Base-by-base conservation (phyloP, 92 coral and sea anemone genomes). In the Zoanthus sociatus region DNA sequence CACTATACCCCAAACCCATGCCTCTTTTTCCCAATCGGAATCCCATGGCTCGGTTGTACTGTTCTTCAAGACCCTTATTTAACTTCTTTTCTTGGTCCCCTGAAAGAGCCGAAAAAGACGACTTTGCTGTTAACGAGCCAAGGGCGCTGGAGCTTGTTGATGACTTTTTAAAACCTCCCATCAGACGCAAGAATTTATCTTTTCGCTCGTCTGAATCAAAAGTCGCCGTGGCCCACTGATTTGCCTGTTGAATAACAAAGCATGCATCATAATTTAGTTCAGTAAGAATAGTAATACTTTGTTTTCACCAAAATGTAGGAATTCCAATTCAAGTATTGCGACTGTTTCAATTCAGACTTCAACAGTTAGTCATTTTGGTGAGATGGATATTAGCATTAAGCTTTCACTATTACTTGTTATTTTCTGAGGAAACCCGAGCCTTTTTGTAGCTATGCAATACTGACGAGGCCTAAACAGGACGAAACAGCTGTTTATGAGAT, bases 121-220 rank as follows among this genome's bases (percentile, higher is more conserved):
- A 91, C 47, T 79, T 61, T 5, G 90, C 77, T 71, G 54, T 69
- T 55, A 77, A 60, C 44, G 71, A 30, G 64, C 70, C 76, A 18
- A 54, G 53, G 0, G 58, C 71, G 37, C 72, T 30, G 6, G 84
- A 12, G 53, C 42, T 79, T 12, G 83, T 66, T 6, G 82, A 54
- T 1, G 92, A 71, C 88, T 83, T 83, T 76, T 94, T 94, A 73
- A 84, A 94, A 26, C 95, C 98, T 50, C 98, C 98, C 98, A 94
- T 91, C 73, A 94, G 67, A 10, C 96, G 98, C 21, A 87, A 90
- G 78, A 94, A 94, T 87, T 94, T 94, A 60, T 94, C 90, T 47
- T 44, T 91, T n/a, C 96, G 86, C 46, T 93, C 98, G 44, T 90
- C 89, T 54, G 93, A 89, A 7, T 87, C 98, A 67, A 94, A 89